These are phyloP conservation scores for Lordiphosa collinella DNA, from an alignment of 1,140 invertebrate species.

Conservation along the genomic window DNA sequence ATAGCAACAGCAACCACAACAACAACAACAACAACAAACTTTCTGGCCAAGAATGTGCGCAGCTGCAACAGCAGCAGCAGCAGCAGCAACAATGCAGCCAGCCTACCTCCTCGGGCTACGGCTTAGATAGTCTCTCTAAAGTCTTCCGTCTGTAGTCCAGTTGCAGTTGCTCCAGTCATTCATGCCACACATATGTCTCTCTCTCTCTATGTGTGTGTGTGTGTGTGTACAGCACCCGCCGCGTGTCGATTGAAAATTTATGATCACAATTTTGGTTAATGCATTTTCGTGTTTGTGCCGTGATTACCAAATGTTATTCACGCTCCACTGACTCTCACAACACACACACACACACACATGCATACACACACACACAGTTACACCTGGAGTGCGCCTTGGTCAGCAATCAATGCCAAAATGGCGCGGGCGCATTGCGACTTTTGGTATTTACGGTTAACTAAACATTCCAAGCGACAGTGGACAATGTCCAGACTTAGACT, in stretches of 20 bases:
- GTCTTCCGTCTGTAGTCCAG: constrained; percentile 58
- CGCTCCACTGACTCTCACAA: constrained; percentile 59
- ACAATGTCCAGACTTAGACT: constrained; percentile 4
- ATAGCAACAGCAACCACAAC: constrained; percentile 20
- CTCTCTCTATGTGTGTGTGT: constrained; percentile 5
- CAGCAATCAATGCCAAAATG: constrained; percentile 72
- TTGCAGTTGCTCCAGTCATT: constrained; percentile 65
- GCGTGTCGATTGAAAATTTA: constrained; percentile 78
- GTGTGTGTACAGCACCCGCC: constrained; percentile 65
- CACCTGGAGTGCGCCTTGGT: constrained; percentile 26
- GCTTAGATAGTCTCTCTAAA: constrained; percentile 31
- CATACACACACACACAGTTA: constrained; percentile 8
- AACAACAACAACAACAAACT: constrained; percentile 57
- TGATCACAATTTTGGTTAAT: constrained; percentile 78
- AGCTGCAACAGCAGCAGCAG: constrained; percentile 51
- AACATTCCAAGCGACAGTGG: constrained; percentile 62
- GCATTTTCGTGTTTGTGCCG: constrained; percentile 77
- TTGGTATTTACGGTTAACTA: constrained; percentile 65
- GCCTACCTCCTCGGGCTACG: constrained; percentile 24
- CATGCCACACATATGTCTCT: constrained; percentile 28
- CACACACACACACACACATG: not conserved
- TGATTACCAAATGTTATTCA: constrained; percentile 78
- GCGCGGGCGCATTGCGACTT: constrained; percentile 56
- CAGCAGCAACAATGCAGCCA: constrained; percentile 25
- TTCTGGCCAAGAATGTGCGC: constrained; percentile 71